These are phyloP conservation scores for Channa maculata DNA, from an alignment of 2,113 vertebrate species.

Conservation along the genomic window DNA sequence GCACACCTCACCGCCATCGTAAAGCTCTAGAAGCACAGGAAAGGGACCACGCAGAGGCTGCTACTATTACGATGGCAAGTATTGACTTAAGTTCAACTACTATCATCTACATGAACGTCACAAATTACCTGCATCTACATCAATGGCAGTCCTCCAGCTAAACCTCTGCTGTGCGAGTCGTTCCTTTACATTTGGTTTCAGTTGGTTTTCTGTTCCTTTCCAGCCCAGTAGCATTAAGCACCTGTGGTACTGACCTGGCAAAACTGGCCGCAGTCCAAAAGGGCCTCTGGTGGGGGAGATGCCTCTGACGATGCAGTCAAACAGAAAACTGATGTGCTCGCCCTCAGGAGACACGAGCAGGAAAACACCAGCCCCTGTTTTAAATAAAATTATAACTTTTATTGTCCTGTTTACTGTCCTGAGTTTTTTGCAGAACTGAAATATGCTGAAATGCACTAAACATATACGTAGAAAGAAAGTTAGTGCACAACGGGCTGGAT, in stretches of 20 bases:
- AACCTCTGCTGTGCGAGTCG: no score
- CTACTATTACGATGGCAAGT: conserved; percentile 14
- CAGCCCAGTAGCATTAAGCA: conserved; percentile 15
- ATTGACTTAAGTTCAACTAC: conserved; percentile 20
- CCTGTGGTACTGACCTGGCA: conserved; percentile 88
- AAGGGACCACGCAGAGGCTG: neutral
- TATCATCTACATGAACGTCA: conserved; percentile 9
- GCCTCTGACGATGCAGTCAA: conserved; percentile 96
- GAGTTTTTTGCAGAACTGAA: no score
- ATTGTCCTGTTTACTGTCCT: neutral
- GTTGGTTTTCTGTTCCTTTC: conserved; percentile 1
- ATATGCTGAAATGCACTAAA: no score
- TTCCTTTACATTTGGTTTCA: neutral
- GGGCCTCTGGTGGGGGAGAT: conserved; percentile 93
- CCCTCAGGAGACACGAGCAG: conserved; percentile 91
- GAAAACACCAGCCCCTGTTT: conserved; percentile 97
- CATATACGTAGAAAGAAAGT: no score
- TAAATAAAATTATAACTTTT: conserved; percentile 35
- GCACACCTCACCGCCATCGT: conserved; percentile 17
- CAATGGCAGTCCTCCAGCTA: no score
- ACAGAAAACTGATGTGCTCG: conserved; percentile 98
- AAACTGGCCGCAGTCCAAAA: conserved; percentile 90
- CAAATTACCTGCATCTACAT: neutral
- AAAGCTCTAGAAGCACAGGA: conserved; percentile 38
- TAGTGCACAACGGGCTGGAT: no score